Evolutionary conservation across 2,888 invertebrate species (phyloP).

Genomic region (Trichacis sp.): DNA sequence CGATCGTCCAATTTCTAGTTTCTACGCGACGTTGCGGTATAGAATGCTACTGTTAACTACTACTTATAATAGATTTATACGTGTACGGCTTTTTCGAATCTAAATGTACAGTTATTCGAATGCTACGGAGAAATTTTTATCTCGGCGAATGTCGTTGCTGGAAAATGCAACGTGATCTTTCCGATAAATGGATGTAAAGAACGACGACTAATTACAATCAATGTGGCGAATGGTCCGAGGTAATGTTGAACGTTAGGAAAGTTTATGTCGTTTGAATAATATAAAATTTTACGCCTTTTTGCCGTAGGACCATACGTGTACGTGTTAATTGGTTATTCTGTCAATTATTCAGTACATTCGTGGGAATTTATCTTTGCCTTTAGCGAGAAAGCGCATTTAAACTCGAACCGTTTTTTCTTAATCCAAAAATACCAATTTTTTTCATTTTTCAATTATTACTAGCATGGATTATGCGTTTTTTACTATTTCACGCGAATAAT

Average conservation of each 20-base stretch:
- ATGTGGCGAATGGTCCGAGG: conserved; percentile 61
- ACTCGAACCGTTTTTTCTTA: too few species aligned
- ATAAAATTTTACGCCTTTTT: conserved; percentile 62
- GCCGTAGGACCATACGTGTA: conserved; percentile 58
- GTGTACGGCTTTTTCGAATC: conserved; percentile 39
- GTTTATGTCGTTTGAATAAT: conserved; percentile 59
- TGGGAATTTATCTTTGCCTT: conserved; percentile 43
- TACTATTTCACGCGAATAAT: neutral
- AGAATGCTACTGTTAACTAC: conserved; percentile 7
- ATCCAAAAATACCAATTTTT: too few species aligned
- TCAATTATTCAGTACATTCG: conserved; percentile 66
- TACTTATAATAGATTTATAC: conserved; percentile 39
- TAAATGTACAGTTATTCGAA: conserved; percentile 40
- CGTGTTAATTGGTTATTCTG: conserved; percentile 65
- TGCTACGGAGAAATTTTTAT: conserved; percentile 32
- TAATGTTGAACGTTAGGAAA: conserved; percentile 64
- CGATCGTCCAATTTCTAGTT: neutral
- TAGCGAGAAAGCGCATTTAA: conserved; percentile 15
- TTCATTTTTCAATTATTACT: neutral
- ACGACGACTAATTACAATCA: conserved; percentile 62
- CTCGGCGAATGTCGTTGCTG: conserved; percentile 28
- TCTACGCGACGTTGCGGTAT: neutral
- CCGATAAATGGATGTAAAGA: conserved; percentile 27
- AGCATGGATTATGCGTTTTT: too few species aligned
- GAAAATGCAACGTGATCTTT: conserved; percentile 15